Conservation (phyloP, 1,140 invertebrate species). For the Eciton burchellii region DNA sequence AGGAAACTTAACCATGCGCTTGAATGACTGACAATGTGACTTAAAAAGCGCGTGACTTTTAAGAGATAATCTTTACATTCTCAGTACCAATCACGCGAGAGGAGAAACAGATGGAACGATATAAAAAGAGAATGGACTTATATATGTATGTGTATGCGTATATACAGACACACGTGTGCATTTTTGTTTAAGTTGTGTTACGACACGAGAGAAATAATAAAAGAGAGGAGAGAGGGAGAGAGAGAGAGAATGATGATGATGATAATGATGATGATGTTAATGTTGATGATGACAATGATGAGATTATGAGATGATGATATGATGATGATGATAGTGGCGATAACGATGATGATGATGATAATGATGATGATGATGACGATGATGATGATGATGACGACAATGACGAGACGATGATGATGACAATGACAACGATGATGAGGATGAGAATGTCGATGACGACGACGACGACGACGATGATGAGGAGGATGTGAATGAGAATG, state of each 20-base stretch:
- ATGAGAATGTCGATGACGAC: slow-evolving; percentile 4
- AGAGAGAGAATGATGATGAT: slow-evolving; percentile 17
- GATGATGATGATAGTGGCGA: slow-evolving; percentile 53
- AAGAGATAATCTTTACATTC: slow-evolving; percentile 43
- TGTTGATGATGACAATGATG: slow-evolving; percentile 10
- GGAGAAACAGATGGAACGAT: not conserved
- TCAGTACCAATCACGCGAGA: slow-evolving; percentile 39
- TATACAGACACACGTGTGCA: not conserved
- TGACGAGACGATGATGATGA: slow-evolving; percentile 53
- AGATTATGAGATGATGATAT: no score
- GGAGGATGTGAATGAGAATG: slow-evolving; percentile 16
- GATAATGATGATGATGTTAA: slow-evolving; percentile 23
- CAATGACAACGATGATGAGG: no score
- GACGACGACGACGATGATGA: slow-evolving; percentile 15
- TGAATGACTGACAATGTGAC: slow-evolving; percentile 56
- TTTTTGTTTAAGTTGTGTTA: slow-evolving; percentile 10
- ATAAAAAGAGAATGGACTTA: slow-evolving; percentile 23
- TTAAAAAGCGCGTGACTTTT: slow-evolving; percentile 27
- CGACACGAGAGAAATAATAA: slow-evolving; percentile 3
- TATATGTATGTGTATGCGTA: slow-evolving; percentile 15
- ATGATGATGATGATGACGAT: slow-evolving; percentile 57
- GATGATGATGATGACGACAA: slow-evolving; percentile 22
- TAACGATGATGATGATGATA: slow-evolving; percentile 21
- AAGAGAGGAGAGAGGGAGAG: slow-evolving; percentile 12
- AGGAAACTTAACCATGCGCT: slow-evolving; percentile 39